Conservation (phyloP, 2,888 invertebrate species). For the Lottia scabra region DNA sequence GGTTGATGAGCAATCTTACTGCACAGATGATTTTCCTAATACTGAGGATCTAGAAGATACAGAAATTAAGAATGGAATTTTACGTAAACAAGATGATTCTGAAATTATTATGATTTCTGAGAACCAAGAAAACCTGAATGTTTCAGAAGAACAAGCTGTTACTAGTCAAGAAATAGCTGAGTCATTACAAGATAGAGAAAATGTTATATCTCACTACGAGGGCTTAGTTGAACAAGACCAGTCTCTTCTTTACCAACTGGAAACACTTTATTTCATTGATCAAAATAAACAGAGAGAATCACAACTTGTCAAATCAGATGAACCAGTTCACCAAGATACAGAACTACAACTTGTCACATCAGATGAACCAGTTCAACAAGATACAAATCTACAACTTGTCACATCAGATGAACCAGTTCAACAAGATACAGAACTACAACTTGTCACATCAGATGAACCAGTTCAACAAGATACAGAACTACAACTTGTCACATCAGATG, state of each 20-base stretch:
- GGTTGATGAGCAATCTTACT: background rate
- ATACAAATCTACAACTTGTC: too few species aligned
- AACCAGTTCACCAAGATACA: too few species aligned
- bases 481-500: too few species aligned
- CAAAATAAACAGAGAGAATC: background rate
- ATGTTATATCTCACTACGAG: background rate
- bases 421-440: too few species aligned
- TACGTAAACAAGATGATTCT: background rate
- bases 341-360: too few species aligned
- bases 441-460: too few species aligned
- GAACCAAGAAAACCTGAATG: background rate
- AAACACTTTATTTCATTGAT: slow-evolving; percentile 26
- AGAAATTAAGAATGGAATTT: background rate
- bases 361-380: too few species aligned
- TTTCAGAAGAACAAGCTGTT: background rate
- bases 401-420: too few species aligned
- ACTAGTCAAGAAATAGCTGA: background rate
- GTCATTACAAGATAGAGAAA: background rate
- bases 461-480: too few species aligned
- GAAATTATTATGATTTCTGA: background rate
- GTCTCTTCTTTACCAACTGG: slow-evolving; percentile 23
- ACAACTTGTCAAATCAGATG: too few species aligned
- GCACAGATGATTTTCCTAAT: background rate
- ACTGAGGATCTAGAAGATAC: background rate
- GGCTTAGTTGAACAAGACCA: background rate